Base-by-base conservation (phyloP, 2,797 vertebrate species). In the Acropternis orthonyx region DNA sequence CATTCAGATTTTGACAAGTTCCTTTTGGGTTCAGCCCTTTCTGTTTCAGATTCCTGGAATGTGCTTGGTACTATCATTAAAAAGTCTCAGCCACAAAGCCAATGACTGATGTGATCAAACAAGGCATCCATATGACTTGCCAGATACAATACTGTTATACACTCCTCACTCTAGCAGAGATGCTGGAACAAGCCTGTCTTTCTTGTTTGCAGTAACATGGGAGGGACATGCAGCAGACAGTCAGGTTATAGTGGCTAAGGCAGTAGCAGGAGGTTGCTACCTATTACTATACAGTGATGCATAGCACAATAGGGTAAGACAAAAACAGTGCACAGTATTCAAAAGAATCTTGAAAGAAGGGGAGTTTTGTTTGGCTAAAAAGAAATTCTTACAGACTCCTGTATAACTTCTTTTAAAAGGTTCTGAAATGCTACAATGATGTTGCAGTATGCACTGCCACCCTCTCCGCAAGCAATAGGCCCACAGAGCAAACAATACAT, bases 61-160 rank as follows among this genome's bases (percentile, higher is more conserved):
- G 23, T 46, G 17, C 39, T 76, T 81, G 36, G 46, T 84, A 52
- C 52, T 46, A 76, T 56, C 85, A 93, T 73, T 92, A 86, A 84
- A 73, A 86, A 79, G n/a, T 21, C 78, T 80, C 68, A 92, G 49
- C 58, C 14, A 2, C 69, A 91, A 88, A 92, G 83, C 14, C 73
- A 84, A 2, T 69, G 76, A 95, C 7, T 92, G 94, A 95, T 88
- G 91, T 73, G 85, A 93, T 95, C 66, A 73, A 95, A 94, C 66
- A 82, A 90, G 91, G 79, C 82, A 86, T 46, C 79, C 91, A 76
- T 78, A 86, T 61, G 79, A 95, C 66, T 92, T 96, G 89, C 94
- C 92, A 94, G 66, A 84, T 89, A 34, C 34, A 73, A 95, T 84
- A 92, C 36, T 48, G 46, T 82, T 90, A 49, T 24, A 69, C 68